phyloP scores from a whole-genome alignment of 2,888 invertebrate species.

The Himalopsyche tibetana region DNA sequence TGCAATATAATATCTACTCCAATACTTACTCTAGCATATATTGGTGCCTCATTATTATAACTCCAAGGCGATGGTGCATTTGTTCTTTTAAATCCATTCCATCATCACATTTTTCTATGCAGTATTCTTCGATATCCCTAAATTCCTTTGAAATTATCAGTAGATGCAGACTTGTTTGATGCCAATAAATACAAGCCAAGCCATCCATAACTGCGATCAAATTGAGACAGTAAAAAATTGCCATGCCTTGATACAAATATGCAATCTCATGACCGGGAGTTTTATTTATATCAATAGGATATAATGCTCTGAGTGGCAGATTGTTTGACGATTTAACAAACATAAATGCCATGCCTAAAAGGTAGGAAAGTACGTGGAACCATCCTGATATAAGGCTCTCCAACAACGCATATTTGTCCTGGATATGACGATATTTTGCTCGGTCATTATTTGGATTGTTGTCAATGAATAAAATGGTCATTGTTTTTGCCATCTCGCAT shows the following conservation, averaged over 20 bases:
- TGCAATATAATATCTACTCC: too few species aligned
- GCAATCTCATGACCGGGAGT: conserved; percentile 2
- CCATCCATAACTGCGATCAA: background rate
- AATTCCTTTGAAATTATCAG: conserved; percentile 2
- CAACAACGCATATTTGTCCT: conserved; percentile 4
- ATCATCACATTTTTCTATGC: background rate
- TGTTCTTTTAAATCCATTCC: background rate
- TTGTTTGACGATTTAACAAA: background rate
- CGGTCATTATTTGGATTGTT: background rate
- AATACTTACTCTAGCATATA: conserved; percentile 1
- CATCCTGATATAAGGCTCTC: conserved; percentile 2
- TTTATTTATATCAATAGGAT: background rate
- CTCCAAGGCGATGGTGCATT: background rate
- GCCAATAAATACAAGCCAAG: conserved; percentile 14
- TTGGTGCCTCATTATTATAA: conserved; percentile 1
- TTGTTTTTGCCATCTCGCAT: background rate
- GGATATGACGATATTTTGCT: background rate
- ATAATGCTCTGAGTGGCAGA: background rate
- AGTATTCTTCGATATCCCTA: conserved; percentile 10
- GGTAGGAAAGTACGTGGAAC: background rate
- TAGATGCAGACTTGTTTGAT: background rate
- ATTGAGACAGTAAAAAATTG: background rate
- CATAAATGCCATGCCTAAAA: conserved; percentile 4
- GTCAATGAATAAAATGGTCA: background rate
- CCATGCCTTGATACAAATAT: background rate